A percentile compares a stretch with the other conserved stretches of the same genome.
Conservation (phyloP, 2,113 vertebrate genomes). For the Oncorhynchus keta region DNA sequence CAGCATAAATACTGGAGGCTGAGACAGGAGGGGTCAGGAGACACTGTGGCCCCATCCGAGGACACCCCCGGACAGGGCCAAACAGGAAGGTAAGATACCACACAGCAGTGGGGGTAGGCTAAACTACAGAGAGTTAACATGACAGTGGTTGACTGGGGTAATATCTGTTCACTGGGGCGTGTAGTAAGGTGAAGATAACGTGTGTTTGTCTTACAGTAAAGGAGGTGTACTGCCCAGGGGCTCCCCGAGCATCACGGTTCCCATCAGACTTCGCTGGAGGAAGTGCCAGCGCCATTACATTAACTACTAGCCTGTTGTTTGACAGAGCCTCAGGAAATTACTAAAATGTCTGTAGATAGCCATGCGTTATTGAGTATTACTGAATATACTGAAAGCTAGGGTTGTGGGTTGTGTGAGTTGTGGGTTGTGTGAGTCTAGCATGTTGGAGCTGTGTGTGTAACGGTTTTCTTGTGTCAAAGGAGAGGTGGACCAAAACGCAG, state of each 20-base stretch:
- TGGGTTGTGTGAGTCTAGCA: conserved; percentile 30
- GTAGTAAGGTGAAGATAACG: neutral
- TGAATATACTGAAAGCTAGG: conserved; percentile 10
- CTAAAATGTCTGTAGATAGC: neutral
- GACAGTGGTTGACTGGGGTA: neutral
- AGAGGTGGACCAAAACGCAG: too few species aligned
- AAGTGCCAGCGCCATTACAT: neutral
- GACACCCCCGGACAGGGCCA: too few species aligned
- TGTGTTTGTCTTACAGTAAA: neutral
- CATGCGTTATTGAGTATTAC: neutral
- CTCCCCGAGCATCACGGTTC: neutral
- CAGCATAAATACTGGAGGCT: too few species aligned
- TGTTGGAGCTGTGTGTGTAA: conserved; percentile 34
- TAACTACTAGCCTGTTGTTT: neutral
- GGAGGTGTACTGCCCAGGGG: too few species aligned
- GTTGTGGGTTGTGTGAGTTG: conserved; percentile 33
- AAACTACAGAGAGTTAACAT: neutral
- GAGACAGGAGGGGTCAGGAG: too few species aligned
- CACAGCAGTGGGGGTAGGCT: neutral
- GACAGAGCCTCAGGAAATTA: neutral
- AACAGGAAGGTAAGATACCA: neutral
- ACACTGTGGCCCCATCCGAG: too few species aligned
- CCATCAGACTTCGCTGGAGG: neutral
- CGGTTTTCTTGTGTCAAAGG: too few species aligned
- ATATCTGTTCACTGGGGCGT: neutral